Base-by-base conservation (phyloP, 2,888 invertebrate species). In the Mechanitis mazaeus region DNA sequence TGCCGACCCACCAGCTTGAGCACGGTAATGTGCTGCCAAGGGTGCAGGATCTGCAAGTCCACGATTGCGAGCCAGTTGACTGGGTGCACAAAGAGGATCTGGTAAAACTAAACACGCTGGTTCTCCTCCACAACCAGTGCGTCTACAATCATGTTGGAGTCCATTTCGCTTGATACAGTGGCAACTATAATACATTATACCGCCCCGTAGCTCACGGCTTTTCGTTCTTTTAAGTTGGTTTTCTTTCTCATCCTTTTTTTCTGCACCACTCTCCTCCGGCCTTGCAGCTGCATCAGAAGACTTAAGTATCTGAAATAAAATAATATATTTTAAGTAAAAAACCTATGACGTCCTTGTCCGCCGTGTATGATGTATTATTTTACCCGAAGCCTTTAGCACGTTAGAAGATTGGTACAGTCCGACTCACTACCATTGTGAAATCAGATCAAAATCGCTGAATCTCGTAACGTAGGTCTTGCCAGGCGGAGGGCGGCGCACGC, bases 111-210 rank as follows among this genome's bases (percentile, higher is more conserved):
- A 72, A 69, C 92, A 93, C 4, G 87, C 69, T 0, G 91, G 91
- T 64, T 90, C 84, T 7, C 91, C 91, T 58, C 89, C 87, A 68
- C 92, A 91, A 42, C 88, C 90, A 2, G 87, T 87, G 45, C 92
- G 85, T 42, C 91, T 89, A 73, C 92, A 92, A 64, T 91, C 89
- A 70, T 92, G 92, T 73, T 92, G 92, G 45, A 92, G 82, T 33
- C 92, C 92, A 69, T 92, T 92, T 61, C 92, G 89, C 69, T 91
- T 91, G 64, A 91, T 88, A 74, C 92, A 92, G 71, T 91, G 90
- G 72, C 92, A 92, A 68, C 92, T 91, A 63, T 89, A 88, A 72
- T 91, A 89, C 81, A 92, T 87, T 53, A 90, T 78, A 33, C 92
- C 91, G 63, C 89, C 91, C 45, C 92, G 85, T 66, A 92, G 77